A percentile compares a stretch with the other conserved stretches of the same genome.
Conservation (phyloP, 2,113 vertebrate genomes). For the Callorhinus ursinus region DNA sequence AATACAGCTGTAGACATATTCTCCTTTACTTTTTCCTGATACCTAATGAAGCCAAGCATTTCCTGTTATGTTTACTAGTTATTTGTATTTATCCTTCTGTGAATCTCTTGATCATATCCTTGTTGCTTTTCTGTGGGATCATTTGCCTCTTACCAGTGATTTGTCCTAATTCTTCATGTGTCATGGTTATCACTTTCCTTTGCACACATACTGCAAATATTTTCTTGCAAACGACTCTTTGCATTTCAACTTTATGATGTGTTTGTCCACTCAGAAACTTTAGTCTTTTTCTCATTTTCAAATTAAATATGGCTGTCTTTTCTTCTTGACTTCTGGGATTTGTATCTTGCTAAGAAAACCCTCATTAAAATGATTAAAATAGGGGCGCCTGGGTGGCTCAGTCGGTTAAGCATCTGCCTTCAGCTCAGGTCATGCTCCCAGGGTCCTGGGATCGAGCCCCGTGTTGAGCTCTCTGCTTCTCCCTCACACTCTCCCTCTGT, state of each 20-base stretch:
- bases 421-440: too few species aligned
- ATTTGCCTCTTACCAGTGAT: not conserved
- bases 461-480: too few species aligned
- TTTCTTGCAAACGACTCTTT: not conserved
- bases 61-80: not conserved
- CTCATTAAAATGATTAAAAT: not conserved
- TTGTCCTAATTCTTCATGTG: not conserved
- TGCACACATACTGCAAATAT: not conserved
- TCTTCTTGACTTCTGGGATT: not conserved
- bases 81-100: not conserved
- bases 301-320: not conserved
- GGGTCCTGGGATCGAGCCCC: too few species aligned
- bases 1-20: not conserved
- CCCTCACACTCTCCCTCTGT: too few species aligned
- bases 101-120: not conserved
- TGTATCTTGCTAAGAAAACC: not conserved
- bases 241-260: not conserved
- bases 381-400: too few species aligned
- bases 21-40: not conserved
- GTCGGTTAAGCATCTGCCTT: too few species aligned
- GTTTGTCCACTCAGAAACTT: not conserved
- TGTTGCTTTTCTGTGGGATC: not conserved
- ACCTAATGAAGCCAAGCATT: fast-evolving
- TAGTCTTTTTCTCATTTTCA: not conserved
- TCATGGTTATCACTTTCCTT: not conserved